Percentiles rank a stretch among this genome's conserved stretches.
These are phyloP conservation scores for Dallia pectoralis DNA, from an alignment of 2,797 vertebrate genomes.

Conservation along the genomic window DNA sequence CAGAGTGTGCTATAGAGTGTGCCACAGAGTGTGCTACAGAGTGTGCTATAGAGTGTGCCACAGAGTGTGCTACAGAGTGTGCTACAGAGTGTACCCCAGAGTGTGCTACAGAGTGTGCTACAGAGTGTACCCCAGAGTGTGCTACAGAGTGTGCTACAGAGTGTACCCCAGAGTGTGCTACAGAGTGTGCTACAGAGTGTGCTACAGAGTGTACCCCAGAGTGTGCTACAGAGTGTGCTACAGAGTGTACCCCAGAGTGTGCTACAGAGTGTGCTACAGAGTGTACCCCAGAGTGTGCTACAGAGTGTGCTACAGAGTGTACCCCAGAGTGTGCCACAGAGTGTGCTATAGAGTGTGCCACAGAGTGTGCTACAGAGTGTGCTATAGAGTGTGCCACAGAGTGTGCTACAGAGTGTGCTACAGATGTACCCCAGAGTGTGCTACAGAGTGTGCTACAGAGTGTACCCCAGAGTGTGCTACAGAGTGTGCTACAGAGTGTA, in stretches of 20 bases:
- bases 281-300: slow-evolving; percentile 57
- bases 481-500: slow-evolving; percentile 53
- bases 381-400: slow-evolving; percentile 56
- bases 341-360: slow-evolving; percentile 57
- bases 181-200: slow-evolving; percentile 56
- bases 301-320: slow-evolving; percentile 53
- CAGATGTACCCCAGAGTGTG: no score
- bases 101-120: slow-evolving; percentile 53
- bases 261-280: slow-evolving; percentile 53
- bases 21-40: slow-evolving; percentile 56
- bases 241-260: no score
- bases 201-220: slow-evolving; percentile 55
- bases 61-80: slow-evolving; percentile 53
- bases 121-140: no score
- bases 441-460: slow-evolving; percentile 53
- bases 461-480: slow-evolving; percentile 57
- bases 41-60: slow-evolving; percentile 52
- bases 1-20: slow-evolving; percentile 56
- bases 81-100: no score
- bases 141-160: slow-evolving; percentile 53
- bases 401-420: slow-evolving; percentile 53
- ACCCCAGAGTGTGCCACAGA: slow-evolving; percentile 55
- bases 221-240: slow-evolving; percentile 53
- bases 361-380: slow-evolving; percentile 56
- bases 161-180: slow-evolving; percentile 57